A percentile compares a stretch with the other conserved stretches of the same genome.
Evolutionary conservation across 35 echinoderm and acorn worm genomes (phyloP).

Genomic region (Lytechinus variegatus): DNA sequence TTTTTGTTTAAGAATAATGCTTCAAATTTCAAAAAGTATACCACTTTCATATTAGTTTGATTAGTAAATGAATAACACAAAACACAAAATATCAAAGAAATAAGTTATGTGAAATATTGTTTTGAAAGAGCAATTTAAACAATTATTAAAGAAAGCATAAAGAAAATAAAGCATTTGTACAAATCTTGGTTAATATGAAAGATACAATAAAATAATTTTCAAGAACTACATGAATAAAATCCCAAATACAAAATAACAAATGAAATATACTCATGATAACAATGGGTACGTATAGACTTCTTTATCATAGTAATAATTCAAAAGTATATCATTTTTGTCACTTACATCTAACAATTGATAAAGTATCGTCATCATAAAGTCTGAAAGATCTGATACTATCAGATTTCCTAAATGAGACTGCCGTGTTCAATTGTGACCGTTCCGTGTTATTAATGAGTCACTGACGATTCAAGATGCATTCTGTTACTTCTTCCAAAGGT

Average conservation of each 20-base stretch:
- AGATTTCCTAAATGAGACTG: too few species aligned
- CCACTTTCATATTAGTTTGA: not conserved
- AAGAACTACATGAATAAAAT: not conserved
- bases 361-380: not conserved
- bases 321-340: not conserved
- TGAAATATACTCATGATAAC: not conserved
- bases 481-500: too few species aligned
- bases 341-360: not conserved
- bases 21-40: not conserved
- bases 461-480: too few species aligned
- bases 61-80: not conserved
- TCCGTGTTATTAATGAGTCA: too few species aligned
- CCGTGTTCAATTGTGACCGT: too few species aligned
- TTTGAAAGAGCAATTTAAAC: conserved; percentile 4
- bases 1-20: not conserved
- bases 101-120: not conserved
- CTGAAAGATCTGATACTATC: too few species aligned
- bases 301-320: not conserved
- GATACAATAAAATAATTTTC: not conserved
- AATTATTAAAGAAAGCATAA: not conserved
- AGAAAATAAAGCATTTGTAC: not conserved
- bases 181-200: not conserved
- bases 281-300: not conserved
- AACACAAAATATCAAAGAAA: not conserved
- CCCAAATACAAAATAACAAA: not conserved